A percentile compares a stretch with the other conserved stretches of the same genome.
phyloP scores from a whole-genome alignment of 2,888 invertebrate genomes.

The Salticus scenicus region DNA sequence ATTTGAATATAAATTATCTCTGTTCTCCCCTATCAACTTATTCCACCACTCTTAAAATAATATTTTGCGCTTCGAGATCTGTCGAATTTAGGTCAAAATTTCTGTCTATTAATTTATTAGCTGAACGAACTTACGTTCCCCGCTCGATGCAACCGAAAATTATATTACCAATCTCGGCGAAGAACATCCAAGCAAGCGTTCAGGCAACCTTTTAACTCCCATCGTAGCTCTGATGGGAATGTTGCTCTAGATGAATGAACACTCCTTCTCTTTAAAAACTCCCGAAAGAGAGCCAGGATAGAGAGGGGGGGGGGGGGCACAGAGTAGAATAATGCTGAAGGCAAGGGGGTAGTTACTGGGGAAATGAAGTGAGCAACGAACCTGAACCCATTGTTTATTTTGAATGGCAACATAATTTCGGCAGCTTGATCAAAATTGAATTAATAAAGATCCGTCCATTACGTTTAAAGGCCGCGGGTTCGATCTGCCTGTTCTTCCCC shows the following conservation, averaged over 20 bases:
- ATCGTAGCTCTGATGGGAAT: constrained; percentile 3
- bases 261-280: constrained; percentile 26
- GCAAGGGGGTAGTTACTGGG: constrained; percentile 7
- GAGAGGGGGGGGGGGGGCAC: neutral
- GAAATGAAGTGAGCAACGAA: constrained; percentile 58
- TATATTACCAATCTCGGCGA: constrained; percentile 9
- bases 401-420: constrained; percentile 71
- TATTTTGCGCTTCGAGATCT: neutral
- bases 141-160: constrained; percentile 1
- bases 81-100: neutral
- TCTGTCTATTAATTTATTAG: constrained; percentile 14
- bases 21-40: too few relatives aligned
- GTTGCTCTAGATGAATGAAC: constrained; percentile 11
- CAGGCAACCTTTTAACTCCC: constrained; percentile 4
- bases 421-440: constrained; percentile 71
- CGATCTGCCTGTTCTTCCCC: constrained; percentile 37
- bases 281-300: constrained; percentile 2
- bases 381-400: constrained; percentile 69
- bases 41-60: too few relatives aligned
- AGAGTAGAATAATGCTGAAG: neutral
- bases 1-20: too few relatives aligned
- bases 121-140: neutral
- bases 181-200: neutral
- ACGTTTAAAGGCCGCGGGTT: constrained; percentile 70
- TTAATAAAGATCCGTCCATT: constrained; percentile 71